Evolutionary conservation across 2,113 vertebrate genomes (phyloP), one percentile per base, ranked within the genome.

Genomic region (Podarcis muralis): DNA sequence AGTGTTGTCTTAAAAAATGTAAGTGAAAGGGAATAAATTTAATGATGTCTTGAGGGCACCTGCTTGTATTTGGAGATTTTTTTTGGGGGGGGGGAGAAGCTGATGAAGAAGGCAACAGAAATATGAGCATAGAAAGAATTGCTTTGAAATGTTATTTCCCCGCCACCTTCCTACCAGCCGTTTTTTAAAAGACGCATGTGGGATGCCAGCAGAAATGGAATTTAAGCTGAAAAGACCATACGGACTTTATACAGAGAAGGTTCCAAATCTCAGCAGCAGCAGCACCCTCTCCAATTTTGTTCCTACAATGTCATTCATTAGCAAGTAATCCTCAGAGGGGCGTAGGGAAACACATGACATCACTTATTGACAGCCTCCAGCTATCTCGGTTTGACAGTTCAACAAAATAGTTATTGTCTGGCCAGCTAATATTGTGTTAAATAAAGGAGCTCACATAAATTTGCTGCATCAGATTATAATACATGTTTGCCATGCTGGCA

Each of bases 361-460:
- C 89, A 90, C 88, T 90, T 94, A 94, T 85, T 93, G 93, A 92
- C 91, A 93, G 79, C 75, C 85, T 89, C 48, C 90, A 91, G 37
- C 92, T 87, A 78, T 1, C 90, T 40, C 25, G 40, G 91, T 93
- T 37, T 80, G 90, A 37, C 87, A 94, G 92, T 90, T 92, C 92
- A 93, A 92, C 94, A 88, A 93, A 94, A 8, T 2, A 77, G 85
- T 84, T 91, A 90, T 87, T 76, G 88, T 43, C 85, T 81, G 75
- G 87, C 86, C 94, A 90, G 93, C 59, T 40, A 93, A 89, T 93
- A 87, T 72, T 62, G 59, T 91, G 90, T 88, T 91, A 95, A 94
- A 93, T 89, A 76, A 92, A 93, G 91, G 94, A 90, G n/a, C 40
- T 89, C 22, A 66, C 90, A 92, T 92, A 93, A 92, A 92, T 37